A percentile compares a stretch with the other conserved stretches of the same genome.
Evolutionary conservation across 2,113 vertebrate genomes (phyloP).

Genomic region (Pachyramphus minor): DNA sequence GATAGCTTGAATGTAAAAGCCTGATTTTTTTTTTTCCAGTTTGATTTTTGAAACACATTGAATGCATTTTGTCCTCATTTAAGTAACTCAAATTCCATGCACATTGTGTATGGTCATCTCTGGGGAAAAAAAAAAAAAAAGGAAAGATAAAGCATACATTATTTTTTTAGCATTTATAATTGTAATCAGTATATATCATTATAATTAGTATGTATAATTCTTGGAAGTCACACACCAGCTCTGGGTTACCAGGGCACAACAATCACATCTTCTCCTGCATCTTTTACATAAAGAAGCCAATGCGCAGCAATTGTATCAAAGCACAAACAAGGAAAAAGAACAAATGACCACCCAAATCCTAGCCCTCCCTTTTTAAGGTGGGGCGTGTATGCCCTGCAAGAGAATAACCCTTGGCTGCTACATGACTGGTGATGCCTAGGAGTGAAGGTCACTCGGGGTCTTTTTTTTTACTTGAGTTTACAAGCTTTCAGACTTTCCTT

Average conservation of each 20-base stretch:
- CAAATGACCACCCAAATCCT: no score
- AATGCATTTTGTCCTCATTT: neutral
- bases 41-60: neutral
- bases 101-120: no score
- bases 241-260: neutral
- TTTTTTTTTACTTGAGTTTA: neutral
- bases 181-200: neutral
- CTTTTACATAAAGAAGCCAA: neutral
- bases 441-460: fast-evolving
- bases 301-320: neutral
- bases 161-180: neutral
- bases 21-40: fast-evolving
- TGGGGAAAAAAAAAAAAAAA: neutral
- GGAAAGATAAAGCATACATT: no score
- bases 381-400: fast-evolving
- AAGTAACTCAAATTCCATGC: neutral
- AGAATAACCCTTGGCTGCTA: neutral
- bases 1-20: neutral
- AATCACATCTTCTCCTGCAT: fast-evolving
- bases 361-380: fast-evolving
- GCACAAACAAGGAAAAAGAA: neutral
- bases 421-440: fast-evolving
- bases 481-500: neutral
- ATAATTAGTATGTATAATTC: neutral
- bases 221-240: fast-evolving